phyloP scores from a whole-genome alignment of 2,113 vertebrate genomes.

The Petroica traversi region DNA sequence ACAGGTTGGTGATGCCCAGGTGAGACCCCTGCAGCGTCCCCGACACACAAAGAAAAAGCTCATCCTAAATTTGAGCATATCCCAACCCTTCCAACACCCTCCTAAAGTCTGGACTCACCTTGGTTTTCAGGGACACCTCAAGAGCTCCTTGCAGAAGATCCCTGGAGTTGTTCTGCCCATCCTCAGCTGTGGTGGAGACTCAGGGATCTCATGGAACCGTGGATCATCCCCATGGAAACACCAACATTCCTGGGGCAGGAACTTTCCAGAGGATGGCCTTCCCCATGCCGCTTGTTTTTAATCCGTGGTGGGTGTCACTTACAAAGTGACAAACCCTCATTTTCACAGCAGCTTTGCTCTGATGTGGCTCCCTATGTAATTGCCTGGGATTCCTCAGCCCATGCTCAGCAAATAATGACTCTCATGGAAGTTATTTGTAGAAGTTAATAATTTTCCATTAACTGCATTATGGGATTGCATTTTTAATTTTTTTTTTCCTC shows the following conservation, averaged over 20 bases:
- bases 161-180: background rate
- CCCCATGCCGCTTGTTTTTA: background rate
- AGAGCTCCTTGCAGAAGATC: background rate
- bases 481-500: background rate
- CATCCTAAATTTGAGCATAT: background rate
- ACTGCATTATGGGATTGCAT: background rate
- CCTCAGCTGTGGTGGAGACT: background rate
- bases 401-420: conserved; percentile 21
- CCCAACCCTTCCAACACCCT: background rate
- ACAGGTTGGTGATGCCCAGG: conserved; percentile 77
- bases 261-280: background rate
- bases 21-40: background rate
- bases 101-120: background rate
- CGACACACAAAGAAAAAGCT: background rate
- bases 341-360: background rate
- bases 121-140: background rate
- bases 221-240: background rate
- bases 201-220: background rate
- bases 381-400: conserved; percentile 18
- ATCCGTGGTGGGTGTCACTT: background rate
- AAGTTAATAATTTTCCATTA: conserved; percentile 41
- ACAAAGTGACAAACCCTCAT: background rate
- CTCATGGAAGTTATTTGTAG: conserved; percentile 25
- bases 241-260: background rate
- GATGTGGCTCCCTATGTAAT: background rate